Conservation (phyloP, 2,888 invertebrate genomes). For the Odontothrips loti region DNA sequence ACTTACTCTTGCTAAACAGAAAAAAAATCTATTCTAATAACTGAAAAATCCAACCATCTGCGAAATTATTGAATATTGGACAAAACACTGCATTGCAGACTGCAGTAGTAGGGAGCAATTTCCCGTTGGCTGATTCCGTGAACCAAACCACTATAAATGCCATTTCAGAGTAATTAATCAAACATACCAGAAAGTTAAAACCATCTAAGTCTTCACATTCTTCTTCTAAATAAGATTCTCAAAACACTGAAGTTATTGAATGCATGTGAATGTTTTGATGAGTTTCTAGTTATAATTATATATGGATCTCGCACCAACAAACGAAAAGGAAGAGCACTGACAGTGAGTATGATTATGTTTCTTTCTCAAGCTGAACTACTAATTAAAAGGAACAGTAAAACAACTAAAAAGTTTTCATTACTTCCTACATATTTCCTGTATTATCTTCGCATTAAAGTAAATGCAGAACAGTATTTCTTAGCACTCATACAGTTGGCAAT, state of each 20-base stretch:
- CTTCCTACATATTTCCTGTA: not conserved
- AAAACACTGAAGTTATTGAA: not conserved
- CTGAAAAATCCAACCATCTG: no score
- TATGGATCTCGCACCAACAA: not conserved
- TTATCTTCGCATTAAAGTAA: not conserved
- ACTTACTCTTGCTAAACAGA: not conserved
- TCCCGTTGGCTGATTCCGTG: no score
- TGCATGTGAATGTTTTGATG: not conserved
- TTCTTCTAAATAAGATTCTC: not conserved
- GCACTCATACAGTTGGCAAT: not conserved
- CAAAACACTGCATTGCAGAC: constrained; percentile 22
- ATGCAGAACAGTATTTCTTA: not conserved
- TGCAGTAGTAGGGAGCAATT: not conserved
- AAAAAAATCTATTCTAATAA: not conserved
- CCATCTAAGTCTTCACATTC: not conserved
- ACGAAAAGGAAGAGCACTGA: not conserved
- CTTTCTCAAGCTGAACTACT: not conserved
- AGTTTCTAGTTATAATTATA: not conserved
- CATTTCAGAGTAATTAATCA: not conserved
- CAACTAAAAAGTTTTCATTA: not conserved
- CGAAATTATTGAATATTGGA: not conserved
- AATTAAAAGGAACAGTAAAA: not conserved
- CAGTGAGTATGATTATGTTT: not conserved
- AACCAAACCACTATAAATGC: not conserved
- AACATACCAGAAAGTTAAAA: not conserved